A percentile compares a stretch with the other conserved stretches of the same genome.
These are phyloP conservation scores for Elachura formosa DNA, from an alignment of 2,113 vertebrate genomes.

Conservation along the genomic window DNA sequence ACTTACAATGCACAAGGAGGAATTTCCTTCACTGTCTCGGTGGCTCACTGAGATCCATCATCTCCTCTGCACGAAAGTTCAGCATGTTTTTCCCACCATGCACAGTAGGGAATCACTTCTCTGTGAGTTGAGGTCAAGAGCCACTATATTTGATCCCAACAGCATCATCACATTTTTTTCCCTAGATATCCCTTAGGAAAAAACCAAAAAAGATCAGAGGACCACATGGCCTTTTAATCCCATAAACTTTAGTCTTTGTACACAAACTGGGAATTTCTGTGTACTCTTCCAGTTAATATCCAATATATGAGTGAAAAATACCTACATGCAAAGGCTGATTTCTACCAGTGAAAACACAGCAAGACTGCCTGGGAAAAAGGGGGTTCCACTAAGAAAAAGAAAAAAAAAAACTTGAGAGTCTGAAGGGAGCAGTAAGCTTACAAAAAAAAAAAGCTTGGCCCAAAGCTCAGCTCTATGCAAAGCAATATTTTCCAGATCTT, in stretches of 20 bases:
- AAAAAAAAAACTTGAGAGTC: background rate
- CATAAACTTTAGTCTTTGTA: background rate
- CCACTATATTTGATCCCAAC: background rate
- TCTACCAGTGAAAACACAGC: background rate
- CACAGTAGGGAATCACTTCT: background rate
- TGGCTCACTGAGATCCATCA: background rate
- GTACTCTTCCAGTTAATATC: background rate
- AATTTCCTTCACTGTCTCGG: background rate
- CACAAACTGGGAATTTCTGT: background rate
- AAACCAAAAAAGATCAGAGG: background rate
- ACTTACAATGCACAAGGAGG: background rate
- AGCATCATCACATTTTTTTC: background rate
- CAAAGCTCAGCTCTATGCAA: background rate
- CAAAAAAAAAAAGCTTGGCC: background rate
- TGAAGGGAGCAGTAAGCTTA: background rate
- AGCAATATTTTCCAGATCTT: background rate
- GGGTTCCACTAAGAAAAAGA: background rate
- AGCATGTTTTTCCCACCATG: background rate
- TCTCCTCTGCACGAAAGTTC: background rate
- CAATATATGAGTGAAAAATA: background rate
- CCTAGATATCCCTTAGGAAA: background rate
- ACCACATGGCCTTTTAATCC: background rate
- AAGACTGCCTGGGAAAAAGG: background rate
- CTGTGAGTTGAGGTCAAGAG: background rate
- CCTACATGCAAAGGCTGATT: background rate